A percentile compares a stretch with the other conserved stretches of the same genome.
Evolutionary conservation across 2,888 invertebrate species (phyloP).

Genomic region (Tridacna gigas): DNA sequence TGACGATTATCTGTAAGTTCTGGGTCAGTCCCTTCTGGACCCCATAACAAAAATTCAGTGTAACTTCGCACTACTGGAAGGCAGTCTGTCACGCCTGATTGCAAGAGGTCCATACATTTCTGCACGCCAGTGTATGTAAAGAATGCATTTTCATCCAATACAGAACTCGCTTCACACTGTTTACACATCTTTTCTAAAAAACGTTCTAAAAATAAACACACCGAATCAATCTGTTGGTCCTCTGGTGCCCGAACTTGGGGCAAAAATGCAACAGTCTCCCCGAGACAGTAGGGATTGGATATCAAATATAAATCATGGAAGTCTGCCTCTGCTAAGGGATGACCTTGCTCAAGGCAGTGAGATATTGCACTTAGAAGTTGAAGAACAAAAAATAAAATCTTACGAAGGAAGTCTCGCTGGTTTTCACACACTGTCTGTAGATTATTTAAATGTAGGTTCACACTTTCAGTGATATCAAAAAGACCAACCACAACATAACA

Average conservation of each 20-base stretch:
- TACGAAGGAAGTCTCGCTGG: slow-evolving; percentile 69
- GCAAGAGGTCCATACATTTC: slow-evolving; percentile 70
- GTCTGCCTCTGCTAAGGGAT: slow-evolving; percentile 76
- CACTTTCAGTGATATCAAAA: slow-evolving; percentile 77
- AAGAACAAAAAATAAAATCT: slow-evolving; percentile 71
- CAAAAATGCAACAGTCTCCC: slow-evolving; percentile 73
- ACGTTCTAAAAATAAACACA: slow-evolving; percentile 75
- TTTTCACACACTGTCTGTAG: slow-evolving; percentile 70
- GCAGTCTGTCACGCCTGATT: slow-evolving; percentile 72
- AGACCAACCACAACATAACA: slow-evolving; percentile 76
- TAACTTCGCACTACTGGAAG: slow-evolving; percentile 77
- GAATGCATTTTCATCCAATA: slow-evolving; percentile 62
- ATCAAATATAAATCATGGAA: slow-evolving; percentile 77
- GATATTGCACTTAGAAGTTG: slow-evolving; percentile 80
- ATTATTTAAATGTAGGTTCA: slow-evolving; percentile 70
- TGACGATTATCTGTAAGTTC: slow-evolving; percentile 61
- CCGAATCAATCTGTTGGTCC: slow-evolving; percentile 76
- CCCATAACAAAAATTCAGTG: slow-evolving; percentile 79
- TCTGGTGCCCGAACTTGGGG: slow-evolving; percentile 77
- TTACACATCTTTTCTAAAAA: slow-evolving; percentile 71
- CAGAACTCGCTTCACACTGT: slow-evolving; percentile 57
- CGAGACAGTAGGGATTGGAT: slow-evolving; percentile 71
- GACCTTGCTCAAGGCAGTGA: slow-evolving; percentile 79
- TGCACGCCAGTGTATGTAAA: slow-evolving; percentile 67
- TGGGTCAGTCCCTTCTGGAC: slow-evolving; percentile 66